Base-by-base conservation (phyloP, 2,888 invertebrate genomes). In the Tinea trinotella region DNA sequence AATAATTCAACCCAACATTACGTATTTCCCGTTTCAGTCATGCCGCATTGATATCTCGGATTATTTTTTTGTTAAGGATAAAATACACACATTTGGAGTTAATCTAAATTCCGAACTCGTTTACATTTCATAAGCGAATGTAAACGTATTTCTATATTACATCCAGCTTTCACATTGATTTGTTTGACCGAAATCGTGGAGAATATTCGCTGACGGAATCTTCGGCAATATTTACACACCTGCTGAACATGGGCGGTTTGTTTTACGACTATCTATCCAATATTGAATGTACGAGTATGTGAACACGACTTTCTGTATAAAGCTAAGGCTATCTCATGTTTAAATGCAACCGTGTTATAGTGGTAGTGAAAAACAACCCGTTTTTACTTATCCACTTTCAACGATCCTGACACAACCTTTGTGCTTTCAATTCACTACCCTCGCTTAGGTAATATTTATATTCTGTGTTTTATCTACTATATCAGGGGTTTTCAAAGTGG, bases 41-140 rank as follows among this genome's bases (percentile, higher is more conserved):
- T 40, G 13, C 13, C 40, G 13, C 40, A 40, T 40, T 40, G 40
- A 40, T 40, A 40, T 12, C 40, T 40, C 40, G 1, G 40, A 15
- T 40, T 40, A 40, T 40, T 40, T 40, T 40, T 40, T 15, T 13
- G 3, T 24, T 24, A 24, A n/a, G 30, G 7, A 7, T 40, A 13
- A 40, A 40, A 40, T 15, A 40, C n/a, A 40, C 40, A 40, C 40
- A 40, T n/a, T 35, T 40, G 10, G 15, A 40, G 40, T 40, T 15
- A 40, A 40, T 40, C 13, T 7, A 40, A 40, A 30, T 30, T 30
- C 40, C 40, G 2, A 15, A 40, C 12, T 40, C 40, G 40, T 40
- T 40, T 40, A 40, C 30, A 30, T 40, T 15, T 40, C 15, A 12
- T 7, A 40, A 40, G 40, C 13, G n/a, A 40, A 40, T 15, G 13